Percentiles rank a stretch among this genome's conserved stretches.
phyloP scores from a whole-genome alignment of 2,113 vertebrate species.

The Apeltes quadracus region DNA sequence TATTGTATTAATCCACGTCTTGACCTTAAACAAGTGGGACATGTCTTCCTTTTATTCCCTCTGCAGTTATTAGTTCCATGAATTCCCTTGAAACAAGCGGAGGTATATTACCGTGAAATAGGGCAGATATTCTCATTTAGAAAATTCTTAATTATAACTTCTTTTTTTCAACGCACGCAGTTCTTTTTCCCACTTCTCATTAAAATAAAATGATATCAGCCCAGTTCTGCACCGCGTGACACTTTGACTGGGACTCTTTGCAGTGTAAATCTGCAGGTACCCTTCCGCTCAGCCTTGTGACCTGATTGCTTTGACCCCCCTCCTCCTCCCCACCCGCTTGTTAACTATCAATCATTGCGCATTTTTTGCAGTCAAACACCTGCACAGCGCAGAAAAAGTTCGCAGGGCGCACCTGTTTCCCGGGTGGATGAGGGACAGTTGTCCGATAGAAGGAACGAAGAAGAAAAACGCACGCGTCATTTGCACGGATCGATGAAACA shows the following conservation, averaged over 20 bases:
- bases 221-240: not conserved
- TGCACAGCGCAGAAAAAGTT: conserved; percentile 63
- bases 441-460: not conserved
- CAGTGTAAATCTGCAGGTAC: conserved; percentile 35
- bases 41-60: conserved; percentile 9
- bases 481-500: conserved; percentile 29
- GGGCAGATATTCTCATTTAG: not conserved
- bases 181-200: conserved; percentile 3
- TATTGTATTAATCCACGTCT: conserved; percentile 10
- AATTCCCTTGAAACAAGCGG: conserved; percentile 14
- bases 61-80: conserved; percentile 33
- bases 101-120: not conserved
- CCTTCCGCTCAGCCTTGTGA: conserved; percentile 27
- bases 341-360: conserved; percentile 59
- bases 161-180: not conserved
- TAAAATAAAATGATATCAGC: not conserved
- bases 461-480: not conserved
- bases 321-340: not conserved
- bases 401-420: conserved; percentile 50
- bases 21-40: conserved; percentile 26
- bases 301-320: conserved; percentile 38
- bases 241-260: conserved; percentile 5
- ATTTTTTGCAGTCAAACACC: conserved; percentile 37
- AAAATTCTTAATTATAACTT: conserved; percentile 7
- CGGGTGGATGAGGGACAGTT: conserved; percentile 1